These are phyloP conservation scores for Aphidius gifuensis DNA, from an alignment of 1,140 invertebrate genomes.

Conservation along the genomic window DNA sequence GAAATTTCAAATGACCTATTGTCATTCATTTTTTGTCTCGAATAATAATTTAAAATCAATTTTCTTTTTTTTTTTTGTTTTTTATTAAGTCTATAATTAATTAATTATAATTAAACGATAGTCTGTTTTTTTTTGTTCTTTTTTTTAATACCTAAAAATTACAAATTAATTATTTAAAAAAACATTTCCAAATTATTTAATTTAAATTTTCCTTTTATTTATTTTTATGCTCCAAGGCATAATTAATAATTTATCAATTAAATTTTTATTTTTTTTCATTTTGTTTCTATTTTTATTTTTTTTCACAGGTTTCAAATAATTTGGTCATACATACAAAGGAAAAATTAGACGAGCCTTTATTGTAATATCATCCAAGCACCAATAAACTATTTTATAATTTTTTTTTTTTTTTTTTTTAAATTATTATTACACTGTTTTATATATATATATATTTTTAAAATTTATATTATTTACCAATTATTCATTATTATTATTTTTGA, in stretches of 20 bases:
- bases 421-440: conserved; percentile 13
- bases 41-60: not conserved
- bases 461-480: not conserved
- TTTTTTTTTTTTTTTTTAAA: conserved; percentile 23
- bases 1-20: conserved; percentile 1
- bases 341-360: conserved; percentile 45
- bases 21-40: not conserved
- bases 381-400: conserved; percentile 39
- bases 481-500: too few relatives aligned
- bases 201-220: too few relatives aligned
- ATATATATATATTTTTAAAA: conserved; percentile 4
- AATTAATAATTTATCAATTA: too few relatives aligned
- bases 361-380: conserved; percentile 43
- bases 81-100: too few relatives aligned
- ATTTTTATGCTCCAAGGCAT: too few relatives aligned
- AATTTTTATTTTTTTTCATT: too few relatives aligned
- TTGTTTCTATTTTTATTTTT: too few relatives aligned
- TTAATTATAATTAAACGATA: conserved; percentile 22
- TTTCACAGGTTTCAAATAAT: too few relatives aligned
- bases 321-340: conserved; percentile 26
- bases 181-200: too few relatives aligned
- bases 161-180: too few relatives aligned
- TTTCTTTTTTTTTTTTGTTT: not conserved
- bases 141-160: too few relatives aligned
- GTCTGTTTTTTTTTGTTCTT: too few relatives aligned